Evolutionary conservation across 37 sponge, comb jelly and placozoan species (phyloP).

Genomic region (Chondrilla cf. caribensis): DNA sequence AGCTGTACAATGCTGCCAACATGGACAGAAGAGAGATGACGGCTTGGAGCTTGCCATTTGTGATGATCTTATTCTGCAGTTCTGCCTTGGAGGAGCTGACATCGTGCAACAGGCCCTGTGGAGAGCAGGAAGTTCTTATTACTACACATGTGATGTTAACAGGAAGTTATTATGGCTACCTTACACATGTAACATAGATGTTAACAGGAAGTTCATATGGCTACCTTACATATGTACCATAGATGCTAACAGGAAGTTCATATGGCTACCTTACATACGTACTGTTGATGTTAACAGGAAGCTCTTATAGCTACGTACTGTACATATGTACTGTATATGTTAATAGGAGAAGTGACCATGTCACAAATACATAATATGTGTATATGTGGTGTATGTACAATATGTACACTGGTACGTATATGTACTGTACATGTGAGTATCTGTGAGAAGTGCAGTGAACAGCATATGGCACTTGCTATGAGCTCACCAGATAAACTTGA

Average conservation of each 20-base stretch:
- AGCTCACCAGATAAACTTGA: slow-evolving; percentile 13
- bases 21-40: neutral
- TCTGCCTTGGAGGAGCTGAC: neutral
- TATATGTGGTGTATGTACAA: too few relatives aligned
- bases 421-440: neutral
- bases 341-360: neutral
- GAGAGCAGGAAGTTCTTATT: too few relatives aligned
- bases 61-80: neutral
- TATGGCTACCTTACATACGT: too few relatives aligned
- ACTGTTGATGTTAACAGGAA: too few relatives aligned
- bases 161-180: neutral
- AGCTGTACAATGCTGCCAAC: neutral
- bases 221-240: too few relatives aligned
- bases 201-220: too few relatives aligned
- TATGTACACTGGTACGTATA: neutral
- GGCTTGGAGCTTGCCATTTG: neutral
- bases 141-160: neutral
- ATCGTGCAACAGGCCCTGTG: too few relatives aligned
- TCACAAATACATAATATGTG: neutral
- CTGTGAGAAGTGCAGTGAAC: neutral
- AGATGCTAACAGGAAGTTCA: too few relatives aligned
- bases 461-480: too few relatives aligned
- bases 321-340: too few relatives aligned
- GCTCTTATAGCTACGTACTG: too few relatives aligned
- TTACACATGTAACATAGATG: too few relatives aligned